A percentile compares a stretch with the other conserved stretches of the same genome.
These are phyloP conservation scores for Eulemur mongoz DNA, from an alignment of 2,797 vertebrate genomes.

Conservation along the genomic window DNA sequence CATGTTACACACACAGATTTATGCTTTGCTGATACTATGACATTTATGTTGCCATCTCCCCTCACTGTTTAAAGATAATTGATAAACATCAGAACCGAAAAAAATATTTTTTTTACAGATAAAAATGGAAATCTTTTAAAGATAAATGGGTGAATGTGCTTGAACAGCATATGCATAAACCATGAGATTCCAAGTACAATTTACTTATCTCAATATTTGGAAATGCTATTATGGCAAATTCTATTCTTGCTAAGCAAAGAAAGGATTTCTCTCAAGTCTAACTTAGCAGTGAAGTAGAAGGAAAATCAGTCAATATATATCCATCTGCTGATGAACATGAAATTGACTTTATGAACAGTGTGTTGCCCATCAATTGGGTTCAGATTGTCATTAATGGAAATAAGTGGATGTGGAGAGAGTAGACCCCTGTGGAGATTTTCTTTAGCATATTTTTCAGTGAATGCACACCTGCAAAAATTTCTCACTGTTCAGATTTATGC, in stretches of 20 bases:
- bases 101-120: not conserved
- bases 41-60: not conserved
- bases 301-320: conserved; percentile 15
- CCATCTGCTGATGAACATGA: not conserved
- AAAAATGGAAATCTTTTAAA: conserved; percentile 19
- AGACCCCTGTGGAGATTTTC: not conserved
- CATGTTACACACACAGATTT: not conserved
- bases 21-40: not conserved
- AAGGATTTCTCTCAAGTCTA: not conserved
- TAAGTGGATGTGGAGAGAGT: not conserved
- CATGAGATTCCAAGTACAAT: not conserved
- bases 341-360: not conserved
- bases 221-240: not conserved
- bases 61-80: conserved; percentile 32
- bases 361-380: not conserved
- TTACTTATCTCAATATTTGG: conserved; percentile 10
- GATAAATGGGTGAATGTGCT: not conserved
- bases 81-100: not conserved
- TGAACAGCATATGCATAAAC: not conserved
- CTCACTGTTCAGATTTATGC: not conserved
- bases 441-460: not conserved
- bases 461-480: not conserved
- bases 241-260: not conserved
- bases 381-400: not conserved
- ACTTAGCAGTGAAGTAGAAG: not conserved